Base-by-base conservation (phyloP, 2,888 invertebrate species). In the Mamestra brassicae region DNA sequence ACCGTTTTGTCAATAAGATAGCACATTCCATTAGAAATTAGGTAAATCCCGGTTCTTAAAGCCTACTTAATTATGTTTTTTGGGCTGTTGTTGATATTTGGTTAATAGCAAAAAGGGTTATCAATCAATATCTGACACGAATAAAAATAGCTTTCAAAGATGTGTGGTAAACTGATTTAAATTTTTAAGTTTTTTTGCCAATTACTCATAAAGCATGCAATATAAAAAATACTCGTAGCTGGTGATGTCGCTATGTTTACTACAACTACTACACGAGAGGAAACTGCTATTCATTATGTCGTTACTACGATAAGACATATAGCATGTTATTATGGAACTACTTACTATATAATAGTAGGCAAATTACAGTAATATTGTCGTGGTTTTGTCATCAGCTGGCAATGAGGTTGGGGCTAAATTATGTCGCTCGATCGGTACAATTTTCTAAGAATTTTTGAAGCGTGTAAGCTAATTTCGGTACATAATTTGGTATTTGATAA, bases 261-360 rank as follows among this genome's bases (percentile, higher is more conserved):
- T 42, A 52, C 26, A 26, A 26, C 26, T 26, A 26, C 26, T 26
- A 26, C 26, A 26, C 42, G 26, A 58, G 6, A 58, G 55, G 15
- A 71, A 69, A 71, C 64, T 54, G 45, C 15, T 50, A 58, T 50
- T 50, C 50, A 78, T 78, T 78, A 78, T 61, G 71, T 78, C 63
- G 63, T 74, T 62, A 71, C 60, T 47, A 38, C 62, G n/a, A 50
- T 63, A 67, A 36, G 55, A 42, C 68, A 61, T 26, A 58, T 13
- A 10, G 38, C 38, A 38, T 62, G 7, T 38, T 54, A 78, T 81
- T 74, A 74, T 13, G 34, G 34, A n/a, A 0, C 54, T 80, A 76
- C 60, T 73, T 64, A 34, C 62, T 38, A 71, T 34, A 63, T 82
- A 82, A 82, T 82, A 63, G 17, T 42, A 36, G 36, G 11, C 2